Percentiles rank a stretch among this genome's conserved stretches.
These are phyloP conservation scores for Parasteatoda tepidariorum DNA, from an alignment of 1,140 invertebrate genomes.

Conservation along the genomic window DNA sequence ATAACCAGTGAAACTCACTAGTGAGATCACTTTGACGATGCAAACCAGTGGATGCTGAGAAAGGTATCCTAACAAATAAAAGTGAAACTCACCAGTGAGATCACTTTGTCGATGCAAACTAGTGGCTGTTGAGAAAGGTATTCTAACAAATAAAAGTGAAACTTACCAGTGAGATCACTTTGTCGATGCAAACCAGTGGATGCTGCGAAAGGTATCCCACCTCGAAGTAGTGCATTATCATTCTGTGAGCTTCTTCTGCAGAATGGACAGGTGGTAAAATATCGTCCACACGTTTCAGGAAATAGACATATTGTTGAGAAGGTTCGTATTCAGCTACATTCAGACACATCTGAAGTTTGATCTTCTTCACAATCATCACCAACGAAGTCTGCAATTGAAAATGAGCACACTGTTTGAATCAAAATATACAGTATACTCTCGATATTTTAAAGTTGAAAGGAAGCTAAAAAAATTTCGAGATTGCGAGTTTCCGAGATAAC, in stretches of 20 bases:
- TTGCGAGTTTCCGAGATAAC: no score
- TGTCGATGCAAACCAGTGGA: constrained; percentile 25
- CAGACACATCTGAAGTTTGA: neutral
- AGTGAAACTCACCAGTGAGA: neutral
- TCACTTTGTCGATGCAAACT: neutral
- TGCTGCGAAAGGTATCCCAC: constrained; percentile 12
- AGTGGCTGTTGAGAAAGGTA: no score
- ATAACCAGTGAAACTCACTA: no score
- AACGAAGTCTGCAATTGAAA: constrained; percentile 15
- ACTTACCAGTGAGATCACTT: neutral
- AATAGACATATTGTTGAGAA: constrained; percentile 5
- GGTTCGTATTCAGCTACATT: neutral
- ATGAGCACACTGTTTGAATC: no score
- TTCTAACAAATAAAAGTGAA: no score
- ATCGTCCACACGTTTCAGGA: neutral
- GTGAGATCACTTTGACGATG: no score
- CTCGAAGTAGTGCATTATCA: constrained; percentile 21
- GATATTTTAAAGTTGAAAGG: no score
- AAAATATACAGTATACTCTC: no score
- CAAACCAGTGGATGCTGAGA: no score
- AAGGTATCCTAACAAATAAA: no score
- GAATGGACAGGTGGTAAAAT: neutral
- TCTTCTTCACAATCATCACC: constrained; percentile 26
- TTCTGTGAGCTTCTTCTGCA: neutral
- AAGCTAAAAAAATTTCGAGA: no score